These are phyloP conservation scores for Fabriciana adippe DNA, from an alignment of 2,888 invertebrate genomes.

Conservation along the genomic window DNA sequence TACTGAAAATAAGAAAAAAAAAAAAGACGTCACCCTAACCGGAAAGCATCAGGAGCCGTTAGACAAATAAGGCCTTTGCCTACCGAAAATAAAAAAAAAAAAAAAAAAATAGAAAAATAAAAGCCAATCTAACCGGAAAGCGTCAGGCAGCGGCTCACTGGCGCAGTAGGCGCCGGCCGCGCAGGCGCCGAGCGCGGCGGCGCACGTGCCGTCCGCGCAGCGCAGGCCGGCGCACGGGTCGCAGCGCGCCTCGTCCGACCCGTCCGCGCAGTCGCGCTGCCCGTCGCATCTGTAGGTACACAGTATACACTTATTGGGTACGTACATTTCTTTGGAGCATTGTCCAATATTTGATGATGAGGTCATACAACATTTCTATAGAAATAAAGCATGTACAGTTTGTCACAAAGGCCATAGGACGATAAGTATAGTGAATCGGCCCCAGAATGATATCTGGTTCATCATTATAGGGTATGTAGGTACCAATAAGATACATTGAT, in stretches of 20 bases:
- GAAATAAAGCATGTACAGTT: not conserved
- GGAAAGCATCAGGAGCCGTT: too few relatives aligned
- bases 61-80: not conserved
- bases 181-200: slow-evolving; percentile 85
- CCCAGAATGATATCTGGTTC: too few relatives aligned
- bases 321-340: not conserved
- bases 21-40: not conserved
- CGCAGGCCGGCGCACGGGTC: slow-evolving; percentile 80
- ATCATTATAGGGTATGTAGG: too few relatives aligned
- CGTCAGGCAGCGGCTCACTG: slow-evolving; percentile 40
- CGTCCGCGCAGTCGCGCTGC: slow-evolving; percentile 91
- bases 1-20: not conserved
- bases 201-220: slow-evolving; percentile 85
- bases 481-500: too few relatives aligned
- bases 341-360: too few relatives aligned
- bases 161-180: slow-evolving; percentile 69
- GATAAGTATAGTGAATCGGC: too few relatives aligned
- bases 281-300: slow-evolving; percentile 85
- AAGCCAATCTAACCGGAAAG: slow-evolving; percentile 33
- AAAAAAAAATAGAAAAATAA: too few relatives aligned
- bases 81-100: not conserved
- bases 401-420: too few relatives aligned
- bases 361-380: not conserved
- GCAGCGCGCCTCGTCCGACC: slow-evolving; percentile 84
- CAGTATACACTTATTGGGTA: too few relatives aligned